Evolutionary conservation across 2,797 vertebrate genomes (phyloP), one percentile per base, ranked within the genome.

Genomic region (Sebastes diaconus): DNA sequence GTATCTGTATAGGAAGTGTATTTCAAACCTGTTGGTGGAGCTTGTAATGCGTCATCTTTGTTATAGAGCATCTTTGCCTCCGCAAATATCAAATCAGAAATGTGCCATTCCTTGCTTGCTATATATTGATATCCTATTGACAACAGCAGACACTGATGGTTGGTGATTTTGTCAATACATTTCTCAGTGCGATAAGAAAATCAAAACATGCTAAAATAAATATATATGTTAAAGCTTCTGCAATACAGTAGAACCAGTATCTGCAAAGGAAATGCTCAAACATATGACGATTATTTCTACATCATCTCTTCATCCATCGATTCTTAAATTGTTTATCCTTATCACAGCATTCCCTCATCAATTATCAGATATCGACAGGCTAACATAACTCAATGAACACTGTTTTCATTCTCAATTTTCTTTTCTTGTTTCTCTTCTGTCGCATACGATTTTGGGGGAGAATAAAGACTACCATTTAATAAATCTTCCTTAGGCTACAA

Each of bases 381-480:
- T 71, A 82, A 76, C 20, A 58, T 52, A 52, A 55, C 29, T 67
- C 39, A 30, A 39, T 14, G 0, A 32, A 71, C 57, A 65, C 24
- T 4, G 20, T 52, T 76, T 73, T 57, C 20, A 77, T 75, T 12
- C 5, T 58, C 24, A 32, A 12, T 52, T 22, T 39, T 59, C 3
- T 63, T 60, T 30, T 66, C 36, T 39, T 30, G 46, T n/a, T 77
- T 57, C 6, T 34, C 27, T 52, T 76, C 63, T 80, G 75, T 88
- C 70, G 3, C 34, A 70, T 75, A 61, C 14, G 50, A 67, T 85
- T 68, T 77, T 77, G 34, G 5, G 50, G 39, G 9, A 46, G 75
- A 83, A 81, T 80, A 73, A 87, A 86, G 63, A 52, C 34, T 39
- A 61, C 42, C 64, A 66, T 88, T 88, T 84, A 84, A 89, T 85